A percentile compares a stretch with the other conserved stretches of the same genome.
Conservation (phyloP, 37 sponge, comb jelly and placozoan species). For the Tethya wilhelma region DNA sequence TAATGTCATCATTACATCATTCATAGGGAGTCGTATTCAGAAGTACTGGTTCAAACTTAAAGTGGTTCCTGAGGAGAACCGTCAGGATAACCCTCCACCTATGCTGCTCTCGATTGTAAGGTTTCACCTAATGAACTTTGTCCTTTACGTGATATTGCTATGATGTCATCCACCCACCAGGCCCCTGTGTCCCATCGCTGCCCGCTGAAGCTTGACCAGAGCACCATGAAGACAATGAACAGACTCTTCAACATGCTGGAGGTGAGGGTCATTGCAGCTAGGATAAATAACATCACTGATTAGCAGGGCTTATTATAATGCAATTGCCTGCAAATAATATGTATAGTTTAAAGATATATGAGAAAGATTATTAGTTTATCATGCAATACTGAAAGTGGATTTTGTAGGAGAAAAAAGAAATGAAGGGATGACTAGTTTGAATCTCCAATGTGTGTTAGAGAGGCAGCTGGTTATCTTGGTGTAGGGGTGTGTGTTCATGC, state of each 20-base stretch:
- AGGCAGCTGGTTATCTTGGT: not conserved
- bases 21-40: conserved; percentile 58
- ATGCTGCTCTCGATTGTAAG: not conserved
- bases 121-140: not conserved
- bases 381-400: too few relatives aligned
- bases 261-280: too few relatives aligned
- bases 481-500: not conserved
- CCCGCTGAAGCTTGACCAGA: conserved; percentile 17
- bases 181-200: conserved; percentile 48
- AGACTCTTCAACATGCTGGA: conserved; percentile 21
- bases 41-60: conserved; percentile 57
- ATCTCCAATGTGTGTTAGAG: too few relatives aligned
- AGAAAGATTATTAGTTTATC: too few relatives aligned
- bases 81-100: not conserved
- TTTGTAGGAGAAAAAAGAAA: too few relatives aligned
- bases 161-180: not conserved
- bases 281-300: too few relatives aligned
- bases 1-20: too few relatives aligned
- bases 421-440: too few relatives aligned
- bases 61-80: not conserved
- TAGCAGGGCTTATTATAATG: too few relatives aligned
- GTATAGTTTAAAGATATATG: too few relatives aligned
- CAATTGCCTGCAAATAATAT: too few relatives aligned
- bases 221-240: conserved; percentile 17
- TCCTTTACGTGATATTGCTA: not conserved